These are phyloP conservation scores for Tinea pellionella DNA, from an alignment of 2,888 invertebrate genomes.

Conservation along the genomic window DNA sequence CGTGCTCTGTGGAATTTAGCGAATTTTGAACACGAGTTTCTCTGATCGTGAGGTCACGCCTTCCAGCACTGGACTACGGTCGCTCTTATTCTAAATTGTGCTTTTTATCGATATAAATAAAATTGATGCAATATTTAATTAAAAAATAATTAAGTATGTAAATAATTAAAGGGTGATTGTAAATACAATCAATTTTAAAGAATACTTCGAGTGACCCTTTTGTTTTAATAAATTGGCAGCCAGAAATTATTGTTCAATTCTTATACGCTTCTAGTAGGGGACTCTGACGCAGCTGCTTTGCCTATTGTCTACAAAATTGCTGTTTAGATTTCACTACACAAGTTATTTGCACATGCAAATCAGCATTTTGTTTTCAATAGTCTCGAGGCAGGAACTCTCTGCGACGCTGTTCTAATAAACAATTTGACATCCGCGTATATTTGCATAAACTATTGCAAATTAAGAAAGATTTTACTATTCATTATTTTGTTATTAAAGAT, in stretches of 20 bases:
- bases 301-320: slow-evolving; percentile 59
- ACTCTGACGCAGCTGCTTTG: slow-evolving; percentile 44
- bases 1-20: too few species aligned
- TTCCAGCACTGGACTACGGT: too few species aligned
- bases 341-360: slow-evolving; percentile 67
- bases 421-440: slow-evolving; percentile 39
- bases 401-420: not conserved
- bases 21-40: too few species aligned
- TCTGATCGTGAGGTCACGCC: too few species aligned
- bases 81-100: too few species aligned
- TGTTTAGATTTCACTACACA: slow-evolving; percentile 62
- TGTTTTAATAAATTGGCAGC: slow-evolving; percentile 17
- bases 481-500: not conserved
- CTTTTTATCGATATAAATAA: too few species aligned
- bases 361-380: slow-evolving; percentile 56
- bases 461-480: too few species aligned
- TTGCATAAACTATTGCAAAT: slow-evolving; percentile 64
- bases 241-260: slow-evolving; percentile 59
- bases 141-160: not conserved
- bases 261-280: slow-evolving; percentile 26
- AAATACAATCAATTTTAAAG: not conserved
- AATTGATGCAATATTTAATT: not conserved
- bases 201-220: slow-evolving; percentile 7
- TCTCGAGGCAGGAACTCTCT: slow-evolving; percentile 12
- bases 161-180: not conserved